These are phyloP conservation scores for Himalopsyche anomala DNA, from an alignment of 2,888 invertebrate genomes.

Conservation along the genomic window DNA sequence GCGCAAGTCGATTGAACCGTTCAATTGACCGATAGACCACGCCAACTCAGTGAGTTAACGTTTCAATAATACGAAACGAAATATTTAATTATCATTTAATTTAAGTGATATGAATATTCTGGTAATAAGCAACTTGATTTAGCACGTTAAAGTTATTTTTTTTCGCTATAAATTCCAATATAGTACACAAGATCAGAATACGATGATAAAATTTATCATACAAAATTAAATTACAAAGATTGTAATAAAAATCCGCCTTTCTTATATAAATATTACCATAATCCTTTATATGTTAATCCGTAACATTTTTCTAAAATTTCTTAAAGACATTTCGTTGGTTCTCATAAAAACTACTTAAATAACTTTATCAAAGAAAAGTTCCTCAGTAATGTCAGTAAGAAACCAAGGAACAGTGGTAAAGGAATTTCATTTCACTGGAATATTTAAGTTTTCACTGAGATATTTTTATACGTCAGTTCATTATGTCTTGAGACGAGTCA, in stretches of 20 bases:
- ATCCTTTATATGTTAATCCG: constrained; percentile 39
- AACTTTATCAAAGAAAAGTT: constrained; percentile 51
- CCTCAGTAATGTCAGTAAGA: neutral
- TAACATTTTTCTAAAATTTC: constrained; percentile 34
- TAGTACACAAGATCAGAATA: no score
- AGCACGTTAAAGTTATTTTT: no score
- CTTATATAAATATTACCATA: constrained; percentile 14
- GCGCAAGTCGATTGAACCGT: no score
- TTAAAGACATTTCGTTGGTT: constrained; percentile 26
- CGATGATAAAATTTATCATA: no score
- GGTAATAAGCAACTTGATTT: no score
- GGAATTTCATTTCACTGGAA: constrained; percentile 59
- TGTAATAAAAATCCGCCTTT: neutral
- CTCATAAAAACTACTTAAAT: constrained; percentile 16
- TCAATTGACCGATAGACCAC: no score
- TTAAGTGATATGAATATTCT: no score
- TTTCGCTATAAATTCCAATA: no score
- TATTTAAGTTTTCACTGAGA: constrained; percentile 47
- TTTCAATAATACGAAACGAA: no score
- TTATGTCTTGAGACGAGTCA: neutral
- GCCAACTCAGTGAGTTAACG: no score
- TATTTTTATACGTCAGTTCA: constrained; percentile 46
- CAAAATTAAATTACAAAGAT: no score
- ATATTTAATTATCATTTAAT: no score
- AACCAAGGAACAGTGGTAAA: constrained; percentile 43